Evolutionary conservation across 2,113 vertebrate species (phyloP).

Genomic region (Megalops atlanticus): DNA sequence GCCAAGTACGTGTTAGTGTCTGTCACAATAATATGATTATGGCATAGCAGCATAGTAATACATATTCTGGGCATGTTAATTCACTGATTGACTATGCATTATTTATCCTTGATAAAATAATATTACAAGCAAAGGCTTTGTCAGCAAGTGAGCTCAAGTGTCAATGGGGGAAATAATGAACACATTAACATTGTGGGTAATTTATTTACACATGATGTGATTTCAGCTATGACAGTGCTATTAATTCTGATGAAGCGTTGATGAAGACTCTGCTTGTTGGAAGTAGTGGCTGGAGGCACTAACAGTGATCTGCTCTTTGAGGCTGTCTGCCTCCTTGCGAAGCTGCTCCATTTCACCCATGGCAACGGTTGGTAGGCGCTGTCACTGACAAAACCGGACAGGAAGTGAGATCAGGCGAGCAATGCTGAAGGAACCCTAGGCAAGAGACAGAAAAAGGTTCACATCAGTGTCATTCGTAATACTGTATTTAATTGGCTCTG

Average conservation of each 20-base stretch:
- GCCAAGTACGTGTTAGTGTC: background rate
- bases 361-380: constrained; percentile 53
- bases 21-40: background rate
- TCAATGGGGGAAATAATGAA: background rate
- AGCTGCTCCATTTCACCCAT: constrained; percentile 97
- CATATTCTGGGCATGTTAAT: background rate
- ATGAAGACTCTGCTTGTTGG: background rate
- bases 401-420: constrained; percentile 48
- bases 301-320: constrained; percentile 95
- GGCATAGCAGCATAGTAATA: background rate
- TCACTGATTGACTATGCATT: too few species aligned
- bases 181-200: background rate
- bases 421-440: constrained; percentile 45
- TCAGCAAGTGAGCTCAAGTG: background rate
- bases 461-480: background rate
- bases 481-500: background rate
- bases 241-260: background rate
- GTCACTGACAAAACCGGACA: constrained; percentile 50
- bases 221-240: background rate
- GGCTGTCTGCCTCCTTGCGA: constrained; percentile 88
- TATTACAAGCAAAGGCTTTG: background rate
- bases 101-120: too few species aligned
- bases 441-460: background rate
- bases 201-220: background rate
- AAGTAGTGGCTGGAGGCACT: constrained; percentile 44